Percentiles rank a stretch among this genome's conserved stretches.
Evolutionary conservation across 2,113 vertebrate species (phyloP).

Genomic region (Ovibos moschatus): DNA sequence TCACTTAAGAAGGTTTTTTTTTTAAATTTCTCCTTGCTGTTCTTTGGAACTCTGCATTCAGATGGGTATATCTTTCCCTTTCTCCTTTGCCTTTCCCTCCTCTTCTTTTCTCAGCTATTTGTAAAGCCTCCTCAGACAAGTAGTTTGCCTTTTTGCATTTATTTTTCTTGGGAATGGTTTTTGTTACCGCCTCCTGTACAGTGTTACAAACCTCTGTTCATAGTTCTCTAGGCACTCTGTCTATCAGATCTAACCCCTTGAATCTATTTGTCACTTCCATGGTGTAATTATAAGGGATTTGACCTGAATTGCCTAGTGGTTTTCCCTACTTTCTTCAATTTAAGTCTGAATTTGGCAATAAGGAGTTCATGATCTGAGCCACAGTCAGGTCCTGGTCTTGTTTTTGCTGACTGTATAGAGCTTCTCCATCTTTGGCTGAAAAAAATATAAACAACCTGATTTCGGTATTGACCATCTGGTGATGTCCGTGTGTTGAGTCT

Average conservation of each 20-base stretch:
- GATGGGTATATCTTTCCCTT: not conserved
- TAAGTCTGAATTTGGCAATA: not conserved
- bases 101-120: not conserved
- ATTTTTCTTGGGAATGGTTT: too few relatives aligned
- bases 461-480: not conserved
- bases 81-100: not conserved
- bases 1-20: not conserved
- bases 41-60: not conserved
- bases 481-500: not conserved
- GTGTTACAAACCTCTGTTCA: not conserved
- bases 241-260: not conserved
- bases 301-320: not conserved
- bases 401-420: not conserved
- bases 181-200: not conserved
- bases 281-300: not conserved
- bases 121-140: not conserved
- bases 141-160: not conserved
- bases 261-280: not conserved
- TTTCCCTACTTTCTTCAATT: not conserved
- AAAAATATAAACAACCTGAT: not conserved
- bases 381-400: not conserved
- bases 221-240: not conserved
- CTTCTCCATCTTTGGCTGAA: not conserved
- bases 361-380: not conserved
- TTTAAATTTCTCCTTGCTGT: not conserved